phyloP scores from a whole-genome alignment of 2,888 invertebrate genomes.

The Lycophotia porphyrea region DNA sequence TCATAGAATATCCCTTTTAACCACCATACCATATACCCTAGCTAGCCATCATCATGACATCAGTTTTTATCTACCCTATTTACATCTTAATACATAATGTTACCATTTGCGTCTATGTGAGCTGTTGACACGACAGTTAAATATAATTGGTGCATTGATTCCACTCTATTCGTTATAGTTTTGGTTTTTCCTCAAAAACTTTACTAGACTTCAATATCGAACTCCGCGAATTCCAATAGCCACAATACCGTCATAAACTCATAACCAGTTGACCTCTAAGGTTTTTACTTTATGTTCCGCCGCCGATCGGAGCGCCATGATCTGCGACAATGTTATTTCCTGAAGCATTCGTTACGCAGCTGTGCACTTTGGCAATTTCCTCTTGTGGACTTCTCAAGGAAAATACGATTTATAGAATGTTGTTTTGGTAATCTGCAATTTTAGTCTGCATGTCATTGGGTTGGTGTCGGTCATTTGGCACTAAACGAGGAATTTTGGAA shows the following conservation, averaged over 20 bases:
- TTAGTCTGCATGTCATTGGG: not conserved
- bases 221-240: not conserved
- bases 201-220: not conserved
- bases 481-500: not conserved
- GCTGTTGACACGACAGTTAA: not conserved
- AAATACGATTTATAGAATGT: constrained; percentile 7
- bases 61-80: not conserved
- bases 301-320: constrained; percentile 21
- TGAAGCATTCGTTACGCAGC: constrained; percentile 22
- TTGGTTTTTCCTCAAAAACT: not conserved
- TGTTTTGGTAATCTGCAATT: not conserved
- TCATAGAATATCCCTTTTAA: not conserved
- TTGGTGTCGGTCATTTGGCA: not conserved
- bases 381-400: constrained; percentile 34
- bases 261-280: constrained; percentile 41
- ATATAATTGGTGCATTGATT: no score
- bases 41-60: not conserved
- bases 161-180: not conserved
- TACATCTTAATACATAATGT: not conserved
- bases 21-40: no score
- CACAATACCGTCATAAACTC: constrained; percentile 7
- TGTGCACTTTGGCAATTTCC: constrained; percentile 41
- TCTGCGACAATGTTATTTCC: constrained; percentile 49
- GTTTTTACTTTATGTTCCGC: constrained; percentile 9
- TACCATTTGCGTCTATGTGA: not conserved